These are phyloP conservation scores for Ellobium chinense DNA, from an alignment of 2,888 invertebrate genomes.

Conservation along the genomic window DNA sequence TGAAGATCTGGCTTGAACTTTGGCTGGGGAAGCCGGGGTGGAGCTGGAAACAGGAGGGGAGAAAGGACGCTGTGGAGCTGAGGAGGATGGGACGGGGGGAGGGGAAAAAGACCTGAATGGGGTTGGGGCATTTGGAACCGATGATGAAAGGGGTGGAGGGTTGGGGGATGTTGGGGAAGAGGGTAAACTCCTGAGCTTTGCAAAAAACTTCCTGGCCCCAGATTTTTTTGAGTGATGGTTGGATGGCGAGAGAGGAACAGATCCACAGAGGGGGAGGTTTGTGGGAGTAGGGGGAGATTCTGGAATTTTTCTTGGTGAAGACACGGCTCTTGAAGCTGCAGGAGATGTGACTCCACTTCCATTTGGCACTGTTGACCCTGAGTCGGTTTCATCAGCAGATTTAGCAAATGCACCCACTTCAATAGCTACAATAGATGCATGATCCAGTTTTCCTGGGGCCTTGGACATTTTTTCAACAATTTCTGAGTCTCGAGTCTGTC, in stretches of 20 bases:
- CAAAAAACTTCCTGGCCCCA: slow-evolving; percentile 69
- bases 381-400: slow-evolving; percentile 60
- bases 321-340: not conserved
- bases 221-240: slow-evolving; percentile 60
- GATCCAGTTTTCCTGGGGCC: slow-evolving; percentile 93
- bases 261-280: slow-evolving; percentile 43
- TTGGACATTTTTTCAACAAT: slow-evolving; percentile 87
- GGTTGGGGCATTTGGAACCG: slow-evolving; percentile 25
- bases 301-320: slow-evolving; percentile 21
- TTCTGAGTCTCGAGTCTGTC: slow-evolving; percentile 73
- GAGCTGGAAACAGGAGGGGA: slow-evolving; percentile 29
- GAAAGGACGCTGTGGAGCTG: not conserved
- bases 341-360: slow-evolving; percentile 20
- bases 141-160: slow-evolving; percentile 35
- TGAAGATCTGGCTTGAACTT: not conserved
- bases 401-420: slow-evolving; percentile 81
- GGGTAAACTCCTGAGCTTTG: slow-evolving; percentile 61
- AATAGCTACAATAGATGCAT: slow-evolving; percentile 91
- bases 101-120: slow-evolving; percentile 24
- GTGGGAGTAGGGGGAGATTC: slow-evolving; percentile 45
- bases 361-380: not conserved
- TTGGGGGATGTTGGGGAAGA: slow-evolving; percentile 50
- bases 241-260: slow-evolving; percentile 42
- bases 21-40: slow-evolving; percentile 46
- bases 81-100: slow-evolving; percentile 29